A percentile compares a stretch with the other conserved stretches of the same genome.
phyloP scores from a whole-genome alignment of 1,140 invertebrate species.

The Gonioctena quinquepunctata region DNA sequence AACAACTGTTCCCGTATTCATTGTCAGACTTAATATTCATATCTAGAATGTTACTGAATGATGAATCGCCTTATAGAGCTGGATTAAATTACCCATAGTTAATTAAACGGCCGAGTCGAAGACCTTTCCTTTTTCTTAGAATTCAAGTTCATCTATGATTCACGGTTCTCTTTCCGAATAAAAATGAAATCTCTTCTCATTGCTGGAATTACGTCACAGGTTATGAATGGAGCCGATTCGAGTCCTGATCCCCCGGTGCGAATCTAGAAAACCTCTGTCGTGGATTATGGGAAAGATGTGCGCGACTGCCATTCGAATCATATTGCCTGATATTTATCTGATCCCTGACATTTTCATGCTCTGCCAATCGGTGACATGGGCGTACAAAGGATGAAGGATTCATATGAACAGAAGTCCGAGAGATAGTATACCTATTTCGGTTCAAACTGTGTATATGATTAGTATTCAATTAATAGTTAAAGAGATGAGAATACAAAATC shows the following conservation, averaged over 20 bases:
- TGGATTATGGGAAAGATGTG: conserved; percentile 42
- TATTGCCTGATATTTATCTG: conserved; percentile 43
- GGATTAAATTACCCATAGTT: too few species aligned
- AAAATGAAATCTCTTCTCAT: background rate
- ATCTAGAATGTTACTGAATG: too few species aligned
- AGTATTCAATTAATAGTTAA: too few species aligned
- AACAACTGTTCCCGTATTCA: too few species aligned
- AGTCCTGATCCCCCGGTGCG: conserved; percentile 31
- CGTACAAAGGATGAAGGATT: background rate
- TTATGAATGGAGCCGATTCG: conserved; percentile 34
- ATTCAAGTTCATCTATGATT: background rate
- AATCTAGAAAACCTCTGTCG: conserved; percentile 37
- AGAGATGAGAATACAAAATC: too few species aligned
- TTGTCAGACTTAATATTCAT: too few species aligned
- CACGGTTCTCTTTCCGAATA: background rate
- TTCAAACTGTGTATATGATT: too few species aligned
- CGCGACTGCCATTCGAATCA: conserved; percentile 40
- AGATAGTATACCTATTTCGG: too few species aligned
- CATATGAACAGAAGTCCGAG: too few species aligned
- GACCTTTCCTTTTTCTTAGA: background rate
- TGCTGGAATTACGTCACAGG: conserved; percentile 16
- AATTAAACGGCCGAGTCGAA: too few species aligned
- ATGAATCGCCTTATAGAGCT: too few species aligned
- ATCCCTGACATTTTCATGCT: conserved; percentile 35
- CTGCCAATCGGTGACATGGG: conserved; percentile 26